Evolutionary conservation across 2,797 vertebrate species (phyloP), one percentile per base, ranked within the genome.

Genomic region (Spatula clypeata): DNA sequence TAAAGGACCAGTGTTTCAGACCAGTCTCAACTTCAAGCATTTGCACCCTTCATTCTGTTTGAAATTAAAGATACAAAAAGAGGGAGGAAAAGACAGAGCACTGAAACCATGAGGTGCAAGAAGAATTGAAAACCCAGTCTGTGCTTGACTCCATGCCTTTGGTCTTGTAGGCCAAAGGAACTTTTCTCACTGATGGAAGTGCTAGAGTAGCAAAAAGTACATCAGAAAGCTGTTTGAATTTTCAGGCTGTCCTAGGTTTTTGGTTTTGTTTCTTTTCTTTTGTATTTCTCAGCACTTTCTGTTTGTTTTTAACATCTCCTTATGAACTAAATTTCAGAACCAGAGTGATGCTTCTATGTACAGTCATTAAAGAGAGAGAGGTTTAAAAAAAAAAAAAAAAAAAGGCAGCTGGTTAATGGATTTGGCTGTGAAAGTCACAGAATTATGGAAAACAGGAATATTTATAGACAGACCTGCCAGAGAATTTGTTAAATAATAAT

Each of bases 401-500:
- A 47, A 47, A 47, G 21, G 21, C 45, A 11, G 2, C 20, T 83
- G 27, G 38, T 65, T 92, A 90, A 90, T 93, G 81, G 91, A 87
- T 93, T 96, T 88, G 66, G 38, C 91, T 90, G 36, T 91, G 76
- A 88, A 94, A 96, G 70, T 69, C 65, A 66, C 42, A 95, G 72
- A 83, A 93, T 93, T 92, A 81, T 65, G 70, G 73, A 93, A 93
- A 96, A 69, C 3, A 75, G 85, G 27, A 94, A 75, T 86, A 94
- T 94, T 94, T 94, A 79, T 84, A 81, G 79, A 49, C 69, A 89
- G 65, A 58, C 45, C 31, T 93, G 58, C 54, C 42, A 86, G 42
- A 74, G 45, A 91, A 36, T 88, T 92, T 76, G 81, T 92, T 86
- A 95, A 94, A 93, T 94, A 93, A 91, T 92, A 95, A 86, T 47